Percentiles rank a stretch among this genome's conserved stretches.
Evolutionary conservation across 1,140 invertebrate genomes (phyloP).

Genomic region (Pteromalus puparum): DNA sequence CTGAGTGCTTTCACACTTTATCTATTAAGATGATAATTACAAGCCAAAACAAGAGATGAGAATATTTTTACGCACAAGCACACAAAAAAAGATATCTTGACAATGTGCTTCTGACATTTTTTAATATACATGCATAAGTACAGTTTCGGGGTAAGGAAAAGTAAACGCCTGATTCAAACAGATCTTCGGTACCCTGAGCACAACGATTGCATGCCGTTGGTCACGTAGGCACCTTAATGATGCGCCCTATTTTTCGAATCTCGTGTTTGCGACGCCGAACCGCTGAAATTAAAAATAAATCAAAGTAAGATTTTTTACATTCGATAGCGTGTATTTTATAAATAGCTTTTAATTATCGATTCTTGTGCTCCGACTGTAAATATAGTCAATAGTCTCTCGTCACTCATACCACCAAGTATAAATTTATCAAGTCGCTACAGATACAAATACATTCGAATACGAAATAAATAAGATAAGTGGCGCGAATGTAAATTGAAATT

Average conservation of each 20-base stretch:
- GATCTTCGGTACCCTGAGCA: neutral
- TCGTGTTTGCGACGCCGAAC: neutral
- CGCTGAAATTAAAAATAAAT: no score
- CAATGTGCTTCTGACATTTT: no score
- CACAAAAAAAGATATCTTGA: neutral
- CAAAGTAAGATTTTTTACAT: no score
- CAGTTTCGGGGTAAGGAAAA: no score
- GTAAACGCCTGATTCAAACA: no score
- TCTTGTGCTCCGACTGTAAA: no score
- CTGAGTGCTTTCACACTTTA: no score
- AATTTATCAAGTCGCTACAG: neutral
- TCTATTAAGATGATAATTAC: neutral
- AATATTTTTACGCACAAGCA: neutral
- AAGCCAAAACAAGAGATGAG: neutral
- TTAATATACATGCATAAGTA: no score
- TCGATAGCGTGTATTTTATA: no score
- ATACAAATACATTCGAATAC: neutral
- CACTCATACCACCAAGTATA: neutral
- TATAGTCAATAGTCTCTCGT: no score
- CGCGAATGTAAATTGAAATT: neutral
- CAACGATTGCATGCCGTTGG: neutral
- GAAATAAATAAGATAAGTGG: neutral
- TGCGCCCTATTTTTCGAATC: neutral
- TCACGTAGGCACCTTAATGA: slow-evolving; percentile 1
- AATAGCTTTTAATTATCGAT: no score